A percentile compares a stretch with the other conserved stretches of the same genome.
Conservation (phyloP, 2,888 invertebrate genomes). For the Troides oblongomaculatus region DNA sequence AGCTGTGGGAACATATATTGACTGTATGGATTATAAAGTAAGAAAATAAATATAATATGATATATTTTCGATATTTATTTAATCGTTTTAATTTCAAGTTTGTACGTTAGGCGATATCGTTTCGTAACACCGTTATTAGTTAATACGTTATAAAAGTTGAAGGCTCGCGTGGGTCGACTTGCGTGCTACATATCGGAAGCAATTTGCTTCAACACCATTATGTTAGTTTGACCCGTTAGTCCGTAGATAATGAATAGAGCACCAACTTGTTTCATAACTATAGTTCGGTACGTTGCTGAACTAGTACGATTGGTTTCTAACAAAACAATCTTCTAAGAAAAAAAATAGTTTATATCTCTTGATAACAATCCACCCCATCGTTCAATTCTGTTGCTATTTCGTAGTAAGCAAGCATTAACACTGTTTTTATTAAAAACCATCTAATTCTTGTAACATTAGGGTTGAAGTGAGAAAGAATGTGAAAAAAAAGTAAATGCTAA, state of each 20-base stretch:
- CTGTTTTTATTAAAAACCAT: too few relatives aligned
- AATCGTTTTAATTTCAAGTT: constrained; percentile 3
- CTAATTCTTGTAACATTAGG: too few relatives aligned
- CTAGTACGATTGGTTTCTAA: neutral
- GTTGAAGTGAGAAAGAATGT: too few relatives aligned
- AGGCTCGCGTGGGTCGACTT: constrained; percentile 38
- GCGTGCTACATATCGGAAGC: constrained; percentile 44
- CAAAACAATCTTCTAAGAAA: too few relatives aligned
- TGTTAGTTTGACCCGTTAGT: constrained; percentile 36
- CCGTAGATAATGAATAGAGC: constrained; percentile 35
- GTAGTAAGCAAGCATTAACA: too few relatives aligned
- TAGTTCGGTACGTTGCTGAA: neutral
- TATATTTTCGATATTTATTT: neutral
- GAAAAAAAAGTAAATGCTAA: too few relatives aligned
- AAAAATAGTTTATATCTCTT: too few relatives aligned
- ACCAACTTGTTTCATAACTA: constrained; percentile 9
- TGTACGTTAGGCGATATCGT: constrained; percentile 12
- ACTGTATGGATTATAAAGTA: too few relatives aligned
- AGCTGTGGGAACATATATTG: too few relatives aligned
- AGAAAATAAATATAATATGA: neutral
- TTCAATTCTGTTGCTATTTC: too few relatives aligned
- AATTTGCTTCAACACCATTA: constrained; percentile 44
- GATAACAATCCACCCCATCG: too few relatives aligned
- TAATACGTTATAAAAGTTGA: constrained; percentile 38
- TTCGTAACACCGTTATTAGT: constrained; percentile 33